Evolutionary conservation across 2,888 invertebrate genomes (phyloP), one percentile per base, ranked within the genome.

Genomic region (Pristionchus exspectatus): DNA sequence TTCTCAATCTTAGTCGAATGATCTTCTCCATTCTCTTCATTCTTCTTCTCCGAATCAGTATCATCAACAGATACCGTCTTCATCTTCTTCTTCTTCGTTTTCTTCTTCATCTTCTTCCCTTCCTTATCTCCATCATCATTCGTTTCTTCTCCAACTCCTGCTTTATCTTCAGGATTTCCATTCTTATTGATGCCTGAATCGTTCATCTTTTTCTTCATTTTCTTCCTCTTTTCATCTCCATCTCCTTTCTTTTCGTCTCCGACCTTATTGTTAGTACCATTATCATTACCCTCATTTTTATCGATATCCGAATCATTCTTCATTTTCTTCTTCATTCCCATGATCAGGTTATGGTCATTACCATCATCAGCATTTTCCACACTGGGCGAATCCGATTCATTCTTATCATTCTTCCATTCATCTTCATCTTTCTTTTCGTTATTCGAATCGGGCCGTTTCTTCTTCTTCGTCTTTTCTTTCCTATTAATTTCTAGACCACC

Each of bases 11-110:
- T 54, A 30, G 5, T 12, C 59, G 38, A 56, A 50, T 3, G 44
- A 18, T 83, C 83, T 83, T 50, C 54, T 24, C 44, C 50, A 14
- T 66, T 63, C 85, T 85, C 91, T 91, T 90, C 90, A 91, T 91
- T 91, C 91, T 88, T 85, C 88, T 91, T 92, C 91, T 91, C 91
- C 90, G 91, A 91, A 91, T 92, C 90, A 89, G 88, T 89, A 81
- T 88, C 38, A 69, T 50, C 66, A 66, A 33, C 81, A 27, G 50
- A 33, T 90, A 90, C 91, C 89, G 81, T 88, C 50, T 74, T 50
- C 38, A 24, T 74, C 44, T 44, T 30, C 56, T 59, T 54, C 56
- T 66, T 85, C 59, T 85, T 91, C 90, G 90, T 90, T 90, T 91
- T 91, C 91, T 89, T 87, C 88, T 92, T 92, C 90, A 90, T 90